Evolutionary conservation across 2,888 invertebrate genomes (phyloP).

Genomic region (Microctonus hyperodae): DNA sequence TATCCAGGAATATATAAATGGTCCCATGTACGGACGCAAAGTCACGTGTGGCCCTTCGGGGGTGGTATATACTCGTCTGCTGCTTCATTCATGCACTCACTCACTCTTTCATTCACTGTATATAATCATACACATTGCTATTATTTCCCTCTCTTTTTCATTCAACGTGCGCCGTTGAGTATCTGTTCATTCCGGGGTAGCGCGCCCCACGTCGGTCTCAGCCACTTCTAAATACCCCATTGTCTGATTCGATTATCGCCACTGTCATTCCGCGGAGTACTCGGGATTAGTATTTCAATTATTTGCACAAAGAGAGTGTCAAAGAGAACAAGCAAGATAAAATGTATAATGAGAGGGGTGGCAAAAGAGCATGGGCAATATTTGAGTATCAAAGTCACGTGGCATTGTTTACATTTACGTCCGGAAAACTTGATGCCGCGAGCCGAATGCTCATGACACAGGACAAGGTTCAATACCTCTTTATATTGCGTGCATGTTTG

Average conservation of each 20-base stretch:
- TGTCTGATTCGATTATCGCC: conserved; percentile 53
- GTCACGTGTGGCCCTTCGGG: conserved; percentile 59
- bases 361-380: conserved; percentile 41
- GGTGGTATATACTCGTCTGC: conserved; percentile 32
- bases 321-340: conserved; percentile 32
- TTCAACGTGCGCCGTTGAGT: conserved; percentile 18
- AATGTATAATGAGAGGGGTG: conserved; percentile 11
- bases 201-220: conserved; percentile 44
- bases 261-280: conserved; percentile 48
- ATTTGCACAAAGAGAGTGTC: conserved; percentile 56
- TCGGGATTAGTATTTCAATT: conserved; percentile 62
- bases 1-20: too few species aligned
- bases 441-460: conserved; percentile 21
- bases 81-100: conserved; percentile 36
- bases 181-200: conserved; percentile 51
- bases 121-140: conserved; percentile 29
- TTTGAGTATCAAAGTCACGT: conserved; percentile 58
- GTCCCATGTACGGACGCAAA: conserved; percentile 32
- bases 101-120: neutral
- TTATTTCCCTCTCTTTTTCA: conserved; percentile 31
- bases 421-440: neutral
- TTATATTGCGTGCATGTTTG: too few species aligned
- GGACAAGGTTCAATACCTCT: neutral
- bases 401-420: conserved; percentile 53
- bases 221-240: conserved; percentile 43